phyloP scores from a whole-genome alignment of 2,888 invertebrate genomes.

The Dicyrtomina minuta region DNA sequence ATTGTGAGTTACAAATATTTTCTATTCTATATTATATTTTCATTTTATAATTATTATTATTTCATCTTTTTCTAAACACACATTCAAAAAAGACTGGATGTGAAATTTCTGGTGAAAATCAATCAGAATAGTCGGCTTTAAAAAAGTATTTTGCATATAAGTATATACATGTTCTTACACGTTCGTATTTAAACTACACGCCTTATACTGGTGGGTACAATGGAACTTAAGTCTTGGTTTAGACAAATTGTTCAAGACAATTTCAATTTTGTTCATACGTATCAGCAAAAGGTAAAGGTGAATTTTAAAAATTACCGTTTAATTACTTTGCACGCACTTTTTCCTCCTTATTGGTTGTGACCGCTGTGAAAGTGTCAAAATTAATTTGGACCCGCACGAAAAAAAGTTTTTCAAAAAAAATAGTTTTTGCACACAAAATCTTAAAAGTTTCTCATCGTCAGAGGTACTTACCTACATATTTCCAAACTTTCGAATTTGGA shows the following conservation, averaged over 20 bases:
- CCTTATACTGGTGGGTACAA: not conserved
- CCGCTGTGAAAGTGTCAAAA: no score
- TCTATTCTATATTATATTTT: conserved; percentile 12
- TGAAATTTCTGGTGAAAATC: not conserved
- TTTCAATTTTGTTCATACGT: conserved; percentile 33
- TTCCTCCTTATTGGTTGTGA: no score
- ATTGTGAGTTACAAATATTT: conserved; percentile 13
- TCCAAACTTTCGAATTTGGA: no score
- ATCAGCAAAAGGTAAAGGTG: conserved; percentile 30
- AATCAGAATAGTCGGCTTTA: no score
- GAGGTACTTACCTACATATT: no score
- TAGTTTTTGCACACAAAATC: no score
- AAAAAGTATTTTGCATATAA: not conserved
- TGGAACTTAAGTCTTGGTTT: conserved; percentile 33
- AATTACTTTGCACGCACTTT: no score
- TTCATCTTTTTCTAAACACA: not conserved
- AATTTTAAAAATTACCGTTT: no score
- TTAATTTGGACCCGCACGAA: no score
- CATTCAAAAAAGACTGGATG: no score
- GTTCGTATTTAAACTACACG: not conserved
- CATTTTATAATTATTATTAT: not conserved
- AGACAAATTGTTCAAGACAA: conserved; percentile 27
- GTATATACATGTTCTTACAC: not conserved
- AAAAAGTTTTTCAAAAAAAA: no score
- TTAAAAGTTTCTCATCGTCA: no score